phyloP scores from a whole-genome alignment of 1,140 invertebrate genomes.

The Papilio dardanus region DNA sequence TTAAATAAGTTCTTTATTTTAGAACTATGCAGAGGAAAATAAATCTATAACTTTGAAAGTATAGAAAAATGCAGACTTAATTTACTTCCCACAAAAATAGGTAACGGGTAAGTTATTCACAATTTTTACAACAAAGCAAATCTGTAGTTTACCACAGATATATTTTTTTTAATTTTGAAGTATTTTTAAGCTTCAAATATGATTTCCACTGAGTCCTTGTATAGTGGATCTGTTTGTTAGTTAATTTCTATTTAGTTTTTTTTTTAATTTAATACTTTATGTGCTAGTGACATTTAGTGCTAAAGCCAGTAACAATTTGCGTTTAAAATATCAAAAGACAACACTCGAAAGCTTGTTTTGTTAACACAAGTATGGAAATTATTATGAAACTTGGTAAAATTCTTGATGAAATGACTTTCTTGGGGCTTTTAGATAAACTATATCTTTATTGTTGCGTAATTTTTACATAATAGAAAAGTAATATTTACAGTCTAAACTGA shows the following conservation, averaged over 20 bases:
- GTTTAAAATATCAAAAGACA: neutral
- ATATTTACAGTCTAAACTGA: too few relatives aligned
- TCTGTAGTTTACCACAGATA: constrained; percentile 5
- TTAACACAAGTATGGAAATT: constrained; percentile 8
- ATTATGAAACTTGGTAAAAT: too few relatives aligned
- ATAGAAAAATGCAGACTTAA: neutral
- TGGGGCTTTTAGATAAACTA: too few relatives aligned
- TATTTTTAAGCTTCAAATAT: neutral
- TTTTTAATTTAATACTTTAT: neutral
- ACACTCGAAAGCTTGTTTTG: neutral
- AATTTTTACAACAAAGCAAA: constrained; percentile 5
- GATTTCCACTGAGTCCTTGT: neutral
- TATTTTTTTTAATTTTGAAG: neutral
- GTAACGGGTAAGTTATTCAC: too few relatives aligned
- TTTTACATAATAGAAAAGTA: too few relatives aligned
- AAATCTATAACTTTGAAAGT: neutral
- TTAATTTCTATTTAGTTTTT: neutral
- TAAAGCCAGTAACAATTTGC: neutral
- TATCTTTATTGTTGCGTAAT: too few relatives aligned
- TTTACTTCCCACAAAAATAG: neutral
- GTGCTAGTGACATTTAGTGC: neutral
- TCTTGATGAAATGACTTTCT: neutral
- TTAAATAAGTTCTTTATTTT: neutral
- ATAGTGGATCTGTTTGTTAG: neutral
- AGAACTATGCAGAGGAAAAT: neutral